phyloP scores from a whole-genome alignment of 2,888 invertebrate species.

The Cepaea hortensis region DNA sequence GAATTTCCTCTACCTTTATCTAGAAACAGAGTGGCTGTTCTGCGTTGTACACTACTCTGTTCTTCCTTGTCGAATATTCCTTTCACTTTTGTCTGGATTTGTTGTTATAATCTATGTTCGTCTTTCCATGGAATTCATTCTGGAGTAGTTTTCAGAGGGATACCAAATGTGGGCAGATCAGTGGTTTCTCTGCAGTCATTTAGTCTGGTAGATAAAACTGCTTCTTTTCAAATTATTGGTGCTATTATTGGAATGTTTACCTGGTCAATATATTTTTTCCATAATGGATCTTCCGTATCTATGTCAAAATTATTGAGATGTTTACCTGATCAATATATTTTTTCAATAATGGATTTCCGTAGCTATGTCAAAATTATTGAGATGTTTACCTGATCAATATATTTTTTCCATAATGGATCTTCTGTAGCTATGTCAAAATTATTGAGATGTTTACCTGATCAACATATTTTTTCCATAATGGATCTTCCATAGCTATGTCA shows the following conservation, averaged over 20 bases:
- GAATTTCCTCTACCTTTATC: too few species aligned
- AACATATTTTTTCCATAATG: slow-evolving; percentile 98
- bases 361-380: slow-evolving; percentile 95
- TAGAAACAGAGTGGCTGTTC: too few species aligned
- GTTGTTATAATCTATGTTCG: too few species aligned
- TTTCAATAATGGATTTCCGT: slow-evolving; percentile 97
- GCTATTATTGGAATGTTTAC: slow-evolving; percentile 70
- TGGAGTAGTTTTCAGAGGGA: too few species aligned
- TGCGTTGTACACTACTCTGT: too few species aligned
- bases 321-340: slow-evolving; percentile 93
- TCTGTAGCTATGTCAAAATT: slow-evolving; percentile 95
- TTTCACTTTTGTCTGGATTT: too few species aligned
- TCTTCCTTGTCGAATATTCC: too few species aligned
- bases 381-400: slow-evolving; percentile 88
- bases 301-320: slow-evolving; percentile 94
- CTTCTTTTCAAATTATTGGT: too few species aligned
- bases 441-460: slow-evolving; percentile 89
- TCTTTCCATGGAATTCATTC: too few species aligned
- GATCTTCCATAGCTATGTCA: slow-evolving; percentile 91
- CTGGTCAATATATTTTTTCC: slow-evolving; percentile 98
- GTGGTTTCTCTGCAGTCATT: too few species aligned
- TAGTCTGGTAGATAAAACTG: too few species aligned
- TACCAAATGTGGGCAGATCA: too few species aligned
- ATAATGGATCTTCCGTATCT: slow-evolving; percentile 94
- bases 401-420: slow-evolving; percentile 98